phyloP scores from a whole-genome alignment of 2,113 vertebrate species.

The Notothenia rossii region DNA sequence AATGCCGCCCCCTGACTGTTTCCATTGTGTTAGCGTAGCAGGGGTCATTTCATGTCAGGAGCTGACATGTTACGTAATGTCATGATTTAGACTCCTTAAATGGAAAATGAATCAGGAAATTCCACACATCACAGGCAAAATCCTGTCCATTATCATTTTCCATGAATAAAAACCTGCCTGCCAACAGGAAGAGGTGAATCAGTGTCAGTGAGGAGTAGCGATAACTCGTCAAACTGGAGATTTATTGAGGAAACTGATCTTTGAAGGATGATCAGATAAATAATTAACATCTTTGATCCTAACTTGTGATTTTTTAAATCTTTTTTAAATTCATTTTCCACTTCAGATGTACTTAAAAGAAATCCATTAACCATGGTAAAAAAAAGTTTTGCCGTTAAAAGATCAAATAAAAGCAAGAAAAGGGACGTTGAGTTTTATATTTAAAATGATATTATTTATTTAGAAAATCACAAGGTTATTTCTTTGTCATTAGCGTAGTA shows the following conservation, averaged over 20 bases:
- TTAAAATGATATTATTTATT: not conserved
- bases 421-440: not conserved
- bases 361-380: not conserved
- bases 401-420: not conserved
- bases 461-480: not conserved
- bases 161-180: not conserved
- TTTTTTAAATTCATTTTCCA: not conserved
- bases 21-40: constrained; percentile 46
- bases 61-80: constrained; percentile 60
- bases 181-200: not conserved
- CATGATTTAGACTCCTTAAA: constrained; percentile 35
- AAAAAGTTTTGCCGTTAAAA: not conserved
- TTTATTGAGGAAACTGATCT: not conserved
- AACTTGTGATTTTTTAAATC: not conserved
- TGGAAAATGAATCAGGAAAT: constrained; percentile 64
- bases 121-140: constrained; percentile 23
- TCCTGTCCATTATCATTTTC: constrained; percentile 25
- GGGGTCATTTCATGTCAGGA: constrained; percentile 50
- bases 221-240: not conserved
- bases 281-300: not conserved
- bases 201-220: not conserved
- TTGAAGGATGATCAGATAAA: not conserved
- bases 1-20: constrained; percentile 1
- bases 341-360: not conserved
- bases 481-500: not conserved